Percentiles rank a stretch among this genome's conserved stretches.
Conservation (phyloP, 1,140 invertebrate species). For the Acromyrmex echinatior region DNA sequence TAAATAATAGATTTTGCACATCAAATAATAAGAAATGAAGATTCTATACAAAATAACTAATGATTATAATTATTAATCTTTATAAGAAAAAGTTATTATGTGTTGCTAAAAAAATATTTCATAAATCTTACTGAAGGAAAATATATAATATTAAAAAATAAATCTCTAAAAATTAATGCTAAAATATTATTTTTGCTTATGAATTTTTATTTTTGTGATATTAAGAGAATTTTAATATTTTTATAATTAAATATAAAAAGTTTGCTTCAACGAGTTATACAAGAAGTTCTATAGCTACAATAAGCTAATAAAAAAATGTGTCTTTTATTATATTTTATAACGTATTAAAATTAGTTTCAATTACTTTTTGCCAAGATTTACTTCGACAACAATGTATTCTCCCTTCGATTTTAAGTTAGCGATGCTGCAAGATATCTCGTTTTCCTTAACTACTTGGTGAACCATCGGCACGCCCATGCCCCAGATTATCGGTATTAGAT, state of each 20-base stretch:
- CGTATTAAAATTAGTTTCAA: background rate
- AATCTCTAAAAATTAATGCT: no score
- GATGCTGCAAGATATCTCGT: background rate
- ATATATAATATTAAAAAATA: no score
- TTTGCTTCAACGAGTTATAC: background rate
- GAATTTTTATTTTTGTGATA: no score
- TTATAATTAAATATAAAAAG: background rate
- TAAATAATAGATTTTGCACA: no score
- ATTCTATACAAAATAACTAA: no score
- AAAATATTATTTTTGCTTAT: no score
- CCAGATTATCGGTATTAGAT: conserved; percentile 52
- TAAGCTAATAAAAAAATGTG: background rate
- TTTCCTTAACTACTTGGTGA: conserved; percentile 5
- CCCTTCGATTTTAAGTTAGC: background rate
- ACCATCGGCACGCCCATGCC: background rate
- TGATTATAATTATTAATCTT: no score
- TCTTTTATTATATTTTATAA: background rate
- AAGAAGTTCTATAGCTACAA: background rate
- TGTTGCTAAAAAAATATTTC: no score
- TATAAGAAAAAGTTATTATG: no score
- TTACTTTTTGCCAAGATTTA: background rate
- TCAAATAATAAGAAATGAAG: no score
- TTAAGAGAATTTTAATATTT: no score
- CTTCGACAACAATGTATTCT: conserved; percentile 3
- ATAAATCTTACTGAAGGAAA: no score